Evolutionary conservation across 2,797 vertebrate species (phyloP).

Genomic region (Pampus argenteus): DNA sequence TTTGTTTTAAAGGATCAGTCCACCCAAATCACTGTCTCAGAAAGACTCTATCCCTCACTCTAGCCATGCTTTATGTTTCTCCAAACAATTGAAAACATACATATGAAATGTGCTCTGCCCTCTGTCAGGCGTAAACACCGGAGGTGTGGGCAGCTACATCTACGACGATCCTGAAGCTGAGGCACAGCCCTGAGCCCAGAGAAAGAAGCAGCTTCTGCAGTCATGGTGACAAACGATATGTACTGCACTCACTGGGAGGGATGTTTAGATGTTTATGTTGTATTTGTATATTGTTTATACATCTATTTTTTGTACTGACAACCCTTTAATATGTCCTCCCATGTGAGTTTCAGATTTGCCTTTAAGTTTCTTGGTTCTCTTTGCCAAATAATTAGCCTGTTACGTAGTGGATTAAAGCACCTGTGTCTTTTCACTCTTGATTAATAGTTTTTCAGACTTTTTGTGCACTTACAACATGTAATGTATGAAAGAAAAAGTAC

Average conservation of each 20-base stretch:
- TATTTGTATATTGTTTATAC: constrained; percentile 75
- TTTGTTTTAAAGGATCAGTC: too few species aligned
- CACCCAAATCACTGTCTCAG: too few species aligned
- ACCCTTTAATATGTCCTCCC: constrained; percentile 56
- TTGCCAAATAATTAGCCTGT: constrained; percentile 59
- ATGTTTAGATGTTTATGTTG: constrained; percentile 58
- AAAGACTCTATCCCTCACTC: too few species aligned
- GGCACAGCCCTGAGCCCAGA: constrained; percentile 58
- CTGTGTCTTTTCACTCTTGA: constrained; percentile 39
- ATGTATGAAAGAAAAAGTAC: constrained; percentile 20
- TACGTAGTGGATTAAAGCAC: constrained; percentile 30
- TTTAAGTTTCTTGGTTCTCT: constrained; percentile 56
- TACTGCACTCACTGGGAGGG: constrained; percentile 53
- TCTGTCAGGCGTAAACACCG: constrained; percentile 87
- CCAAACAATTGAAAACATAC: too few species aligned
- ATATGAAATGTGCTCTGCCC: too few species aligned
- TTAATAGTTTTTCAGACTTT: constrained; percentile 36
- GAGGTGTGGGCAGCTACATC: constrained; percentile 89
- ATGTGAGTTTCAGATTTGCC: constrained; percentile 44
- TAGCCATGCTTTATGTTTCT: not conserved
- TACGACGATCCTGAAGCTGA: constrained; percentile 81
- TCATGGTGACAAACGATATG: constrained; percentile 41
- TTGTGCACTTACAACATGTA: constrained; percentile 57
- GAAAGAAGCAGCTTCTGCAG: constrained; percentile 21
- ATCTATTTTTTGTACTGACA: constrained; percentile 69